Conservation (phyloP, 2,113 vertebrate species). For the Eulemur rufifrons region DNA sequence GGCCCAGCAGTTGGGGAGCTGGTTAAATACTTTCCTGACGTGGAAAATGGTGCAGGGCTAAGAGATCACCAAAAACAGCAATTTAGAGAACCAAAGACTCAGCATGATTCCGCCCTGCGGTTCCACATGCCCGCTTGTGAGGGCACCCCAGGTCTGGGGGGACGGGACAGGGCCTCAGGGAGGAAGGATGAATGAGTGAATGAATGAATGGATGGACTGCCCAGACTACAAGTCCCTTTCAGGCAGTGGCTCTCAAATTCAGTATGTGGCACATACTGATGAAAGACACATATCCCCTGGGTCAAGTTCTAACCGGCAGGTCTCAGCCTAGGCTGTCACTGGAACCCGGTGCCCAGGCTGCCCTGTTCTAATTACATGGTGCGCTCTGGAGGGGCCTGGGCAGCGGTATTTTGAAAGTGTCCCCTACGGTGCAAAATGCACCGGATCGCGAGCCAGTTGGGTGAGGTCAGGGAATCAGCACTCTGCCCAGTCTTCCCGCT, state of each 20-base stretch:
- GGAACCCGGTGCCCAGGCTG: neutral
- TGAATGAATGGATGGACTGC: accelerated
- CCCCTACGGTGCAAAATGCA: too few relatives aligned
- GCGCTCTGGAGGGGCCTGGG: neutral
- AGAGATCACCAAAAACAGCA: neutral
- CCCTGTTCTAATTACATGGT: neutral
- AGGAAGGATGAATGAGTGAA: neutral
- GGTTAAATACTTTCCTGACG: neutral
- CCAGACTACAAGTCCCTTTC: neutral
- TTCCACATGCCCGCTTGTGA: neutral
- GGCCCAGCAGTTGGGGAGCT: neutral
- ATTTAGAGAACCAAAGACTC: neutral
- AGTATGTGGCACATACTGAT: accelerated
- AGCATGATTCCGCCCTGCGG: neutral
- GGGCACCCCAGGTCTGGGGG: neutral
- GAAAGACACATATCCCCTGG: neutral
- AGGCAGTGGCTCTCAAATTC: neutral
- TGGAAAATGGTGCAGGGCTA: neutral
- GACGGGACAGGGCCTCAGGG: neutral
- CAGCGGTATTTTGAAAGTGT: neutral
- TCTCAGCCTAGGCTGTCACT: neutral
- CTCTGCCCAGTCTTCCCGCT: neutral
- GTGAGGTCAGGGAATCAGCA: neutral
- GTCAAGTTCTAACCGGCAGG: neutral
- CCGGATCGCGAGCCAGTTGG: neutral